A percentile compares a stretch with the other conserved stretches of the same genome.
Evolutionary conservation across 1,140 invertebrate species (phyloP).

Genomic region (Proales similis): DNA sequence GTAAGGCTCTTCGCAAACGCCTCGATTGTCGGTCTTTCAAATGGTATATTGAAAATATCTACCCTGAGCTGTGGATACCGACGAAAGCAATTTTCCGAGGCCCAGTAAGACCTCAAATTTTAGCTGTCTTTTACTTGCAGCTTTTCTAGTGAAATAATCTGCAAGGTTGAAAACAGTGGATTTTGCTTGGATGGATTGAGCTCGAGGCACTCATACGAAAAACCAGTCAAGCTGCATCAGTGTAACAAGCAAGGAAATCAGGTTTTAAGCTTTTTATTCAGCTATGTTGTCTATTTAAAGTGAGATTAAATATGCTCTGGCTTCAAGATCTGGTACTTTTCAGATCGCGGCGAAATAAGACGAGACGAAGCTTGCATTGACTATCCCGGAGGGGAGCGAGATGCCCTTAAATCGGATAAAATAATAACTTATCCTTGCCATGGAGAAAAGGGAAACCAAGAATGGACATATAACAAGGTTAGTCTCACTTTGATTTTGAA

Average conservation of each 20-base stretch:
- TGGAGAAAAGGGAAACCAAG: constrained; percentile 53
- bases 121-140: not conserved
- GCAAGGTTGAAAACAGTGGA: constrained; percentile 13
- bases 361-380: constrained; percentile 92
- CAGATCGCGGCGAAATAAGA: constrained; percentile 65
- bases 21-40: constrained; percentile 91
- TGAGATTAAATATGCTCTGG: not conserved
- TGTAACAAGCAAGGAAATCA: constrained; percentile 38
- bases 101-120: not conserved
- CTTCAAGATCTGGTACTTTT: constrained; percentile 21
- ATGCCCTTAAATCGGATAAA: constrained; percentile 42
- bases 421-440: constrained; percentile 90
- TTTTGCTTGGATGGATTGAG: constrained; percentile 21
- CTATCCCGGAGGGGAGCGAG: constrained; percentile 71
- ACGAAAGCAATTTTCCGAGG: constrained; percentile 9
- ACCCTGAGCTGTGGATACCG: constrained; percentile 53
- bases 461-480: constrained; percentile 33
- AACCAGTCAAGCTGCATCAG: constrained; percentile 10
- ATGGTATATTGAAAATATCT: constrained; percentile 95
- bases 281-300: constrained; percentile 15
- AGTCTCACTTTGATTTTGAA: not conserved
- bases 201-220: not conserved
- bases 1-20: constrained; percentile 52
- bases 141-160: not conserved
- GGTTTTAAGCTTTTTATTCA: constrained; percentile 36